These are phyloP conservation scores for Periophthalmodon schlosseri DNA, from an alignment of 2,113 vertebrate species.

Conservation along the genomic window DNA sequence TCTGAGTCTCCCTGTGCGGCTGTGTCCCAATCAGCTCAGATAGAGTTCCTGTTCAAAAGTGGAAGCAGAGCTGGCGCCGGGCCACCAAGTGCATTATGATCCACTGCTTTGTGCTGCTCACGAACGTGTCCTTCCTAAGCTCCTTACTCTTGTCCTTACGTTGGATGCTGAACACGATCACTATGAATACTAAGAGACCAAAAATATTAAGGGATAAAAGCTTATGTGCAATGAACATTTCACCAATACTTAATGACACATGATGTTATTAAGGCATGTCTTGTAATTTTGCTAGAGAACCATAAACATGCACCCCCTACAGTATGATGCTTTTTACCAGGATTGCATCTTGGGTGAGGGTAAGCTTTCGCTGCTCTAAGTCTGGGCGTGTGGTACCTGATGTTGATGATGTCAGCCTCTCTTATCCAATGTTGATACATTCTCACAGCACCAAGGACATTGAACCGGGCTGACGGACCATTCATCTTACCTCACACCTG, in stretches of 20 bases:
- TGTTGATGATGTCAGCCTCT: too few relatives aligned
- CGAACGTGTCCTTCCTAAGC: conserved; percentile 66
- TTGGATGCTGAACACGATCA: background rate
- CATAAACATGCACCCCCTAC: too few relatives aligned
- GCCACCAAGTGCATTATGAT: conserved; percentile 73
- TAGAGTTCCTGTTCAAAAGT: conserved; percentile 58
- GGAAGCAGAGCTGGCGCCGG: conserved; percentile 52
- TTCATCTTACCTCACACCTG: background rate
- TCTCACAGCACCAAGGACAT: background rate
- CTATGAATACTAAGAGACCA: background rate
- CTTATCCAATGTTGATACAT: too few relatives aligned
- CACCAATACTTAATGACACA: background rate
- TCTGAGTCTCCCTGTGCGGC: conserved; percentile 39
- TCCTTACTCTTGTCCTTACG: background rate
- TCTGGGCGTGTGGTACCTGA: too few relatives aligned
- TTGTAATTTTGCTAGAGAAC: background rate
- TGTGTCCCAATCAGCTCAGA: conserved; percentile 46
- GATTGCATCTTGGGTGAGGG: too few relatives aligned
- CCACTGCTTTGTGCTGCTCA: conserved; percentile 48
- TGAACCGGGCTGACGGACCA: background rate
- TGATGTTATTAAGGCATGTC: background rate
- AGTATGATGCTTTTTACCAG: background rate
- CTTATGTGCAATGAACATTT: background rate
- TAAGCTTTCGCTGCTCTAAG: too few relatives aligned
- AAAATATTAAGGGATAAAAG: too few relatives aligned